These are phyloP conservation scores for Drosophila lacicola DNA, from an alignment of 2,888 invertebrate genomes.

Conservation along the genomic window DNA sequence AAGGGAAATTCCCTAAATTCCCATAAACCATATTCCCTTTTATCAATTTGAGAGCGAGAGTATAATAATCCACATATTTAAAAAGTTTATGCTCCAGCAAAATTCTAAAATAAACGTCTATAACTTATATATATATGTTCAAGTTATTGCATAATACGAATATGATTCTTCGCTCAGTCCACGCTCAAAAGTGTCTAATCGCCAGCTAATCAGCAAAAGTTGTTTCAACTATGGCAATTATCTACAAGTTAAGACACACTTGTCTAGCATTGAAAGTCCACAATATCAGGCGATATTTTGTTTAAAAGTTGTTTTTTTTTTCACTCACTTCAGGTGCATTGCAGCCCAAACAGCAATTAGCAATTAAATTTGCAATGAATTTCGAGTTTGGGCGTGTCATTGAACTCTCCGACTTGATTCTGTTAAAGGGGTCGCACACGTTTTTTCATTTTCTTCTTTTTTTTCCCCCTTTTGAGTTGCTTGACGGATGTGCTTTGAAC, in stretches of 20 bases:
- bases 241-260: background rate
- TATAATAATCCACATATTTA: too few relatives aligned
- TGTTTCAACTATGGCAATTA: conserved; percentile 18
- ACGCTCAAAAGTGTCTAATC: conserved; percentile 4
- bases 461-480: conserved; percentile 1
- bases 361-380: conserved; percentile 19
- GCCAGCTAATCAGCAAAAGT: conserved; percentile 19
- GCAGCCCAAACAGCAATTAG: conserved; percentile 38
- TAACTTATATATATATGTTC: too few relatives aligned
- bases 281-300: conserved; percentile 34
- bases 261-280: conserved; percentile 24
- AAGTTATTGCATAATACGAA: background rate
- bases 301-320: conserved; percentile 7
- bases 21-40: too few relatives aligned
- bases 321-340: conserved; percentile 16
- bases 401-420: conserved; percentile 29
- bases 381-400: conserved; percentile 38
- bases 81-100: too few relatives aligned
- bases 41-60: too few relatives aligned
- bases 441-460: background rate
- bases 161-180: background rate
- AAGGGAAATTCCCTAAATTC: too few relatives aligned
- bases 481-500: conserved; percentile 6
- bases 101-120: too few relatives aligned
- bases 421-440: conserved; percentile 14